Base-by-base conservation (phyloP, 2,797 vertebrate genomes). In the Periparus ater region DNA sequence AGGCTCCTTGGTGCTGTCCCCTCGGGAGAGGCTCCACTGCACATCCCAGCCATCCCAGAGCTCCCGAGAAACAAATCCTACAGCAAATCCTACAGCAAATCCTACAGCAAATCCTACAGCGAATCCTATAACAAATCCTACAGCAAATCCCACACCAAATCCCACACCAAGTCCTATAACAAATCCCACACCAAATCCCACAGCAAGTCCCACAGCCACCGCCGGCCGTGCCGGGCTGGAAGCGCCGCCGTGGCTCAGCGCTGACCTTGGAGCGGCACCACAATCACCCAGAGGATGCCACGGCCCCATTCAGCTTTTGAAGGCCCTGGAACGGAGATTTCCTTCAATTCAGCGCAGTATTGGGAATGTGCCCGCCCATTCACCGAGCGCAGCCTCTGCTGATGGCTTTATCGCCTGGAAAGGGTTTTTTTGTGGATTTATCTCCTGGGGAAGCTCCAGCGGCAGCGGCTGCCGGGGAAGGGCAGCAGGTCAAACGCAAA, bases 221-320 rank as follows among this genome's bases (percentile, higher is more conserved):
- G 20, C 9, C 5, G 8, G 42, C 50, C 38, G 40, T 26, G 81
- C 81, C 20, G 22, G 17, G 44, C 44, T 13, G 68, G 48, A 30
- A 67, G 44, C 8, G 13, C 17, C 4, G 3, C 1, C 0, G 22
- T 45, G 90, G 25, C 90, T 89, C 90, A 79, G 85, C 78, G 85
- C 27, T 76, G 90, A 89, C 90, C 94, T 68, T n/a, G 42, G 50
- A 13, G 11, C n/a, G 11, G 10, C n/a, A 6, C 66, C 26, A 11
- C 73, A 32, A 38, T 22, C 18, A 3, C 66, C 7, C 47, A 3
- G 30, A 86, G 88, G 85, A 67, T 18, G 42, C 85, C 74, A 2
- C 4, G 36, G 83, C 80, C 86, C 91, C 94, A 57, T 76, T 90
- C 83, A 60, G 91, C 9, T 44, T 88, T 92, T 48, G 47, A 12